Evolutionary conservation across 2,888 invertebrate species (phyloP).

Genomic region (Andrena trimmerana): DNA sequence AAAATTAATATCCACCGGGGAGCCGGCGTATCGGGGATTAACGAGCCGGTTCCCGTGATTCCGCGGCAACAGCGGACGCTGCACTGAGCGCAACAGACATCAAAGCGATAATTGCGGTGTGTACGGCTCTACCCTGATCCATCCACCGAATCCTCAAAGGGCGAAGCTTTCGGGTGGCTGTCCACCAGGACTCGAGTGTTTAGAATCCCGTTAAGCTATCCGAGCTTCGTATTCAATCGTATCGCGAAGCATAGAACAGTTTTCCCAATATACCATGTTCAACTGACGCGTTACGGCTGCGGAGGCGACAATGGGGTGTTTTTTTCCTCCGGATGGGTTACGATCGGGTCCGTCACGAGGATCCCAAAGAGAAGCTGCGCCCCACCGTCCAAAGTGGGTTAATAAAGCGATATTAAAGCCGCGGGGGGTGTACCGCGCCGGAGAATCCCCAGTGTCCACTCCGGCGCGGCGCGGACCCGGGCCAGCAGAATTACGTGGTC

Average conservation of each 20-base stretch:
- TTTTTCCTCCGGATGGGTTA: constrained; percentile 15
- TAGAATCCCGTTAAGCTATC: too few species aligned
- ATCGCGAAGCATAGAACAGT: neutral
- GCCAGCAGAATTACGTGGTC: constrained; percentile 73
- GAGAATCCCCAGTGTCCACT: constrained; percentile 81
- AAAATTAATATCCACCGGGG: constrained; percentile 54
- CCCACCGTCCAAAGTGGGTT: constrained; percentile 79
- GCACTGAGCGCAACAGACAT: neutral
- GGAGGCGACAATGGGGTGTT: neutral
- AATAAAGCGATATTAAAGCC: constrained; percentile 84
- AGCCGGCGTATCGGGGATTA: constrained; percentile 40
- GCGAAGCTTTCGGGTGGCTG: neutral
- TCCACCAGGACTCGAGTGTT: neutral
- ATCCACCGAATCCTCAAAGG: constrained; percentile 19
- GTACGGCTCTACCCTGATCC: neutral
- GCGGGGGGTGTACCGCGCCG: constrained; percentile 76
- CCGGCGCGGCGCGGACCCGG: constrained; percentile 67
- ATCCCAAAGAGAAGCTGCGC: constrained; percentile 35
- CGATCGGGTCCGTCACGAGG: constrained; percentile 22
- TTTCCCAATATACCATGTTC: constrained; percentile 7
- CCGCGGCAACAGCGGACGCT: neutral
- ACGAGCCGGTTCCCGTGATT: constrained; percentile 29
- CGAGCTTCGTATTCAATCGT: neutral
- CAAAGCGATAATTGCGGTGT: constrained; percentile 24
- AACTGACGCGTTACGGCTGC: neutral